Percentiles rank a stretch among this genome's conserved stretches.
Conservation (phyloP, 2,797 vertebrate genomes). For the Eleutherodactylus coqui region DNA sequence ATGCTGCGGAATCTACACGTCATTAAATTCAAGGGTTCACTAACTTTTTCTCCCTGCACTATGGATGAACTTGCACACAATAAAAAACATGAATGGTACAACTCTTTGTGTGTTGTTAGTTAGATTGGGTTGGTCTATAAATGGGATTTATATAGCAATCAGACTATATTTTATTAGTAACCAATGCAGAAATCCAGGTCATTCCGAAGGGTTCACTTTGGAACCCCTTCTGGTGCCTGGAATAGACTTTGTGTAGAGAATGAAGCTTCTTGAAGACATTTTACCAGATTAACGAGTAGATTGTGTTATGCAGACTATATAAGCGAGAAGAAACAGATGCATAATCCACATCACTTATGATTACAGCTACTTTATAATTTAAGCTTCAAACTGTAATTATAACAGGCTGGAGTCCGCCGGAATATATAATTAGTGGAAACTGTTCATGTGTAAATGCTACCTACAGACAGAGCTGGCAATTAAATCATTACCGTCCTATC, state of each 20-base stretch:
- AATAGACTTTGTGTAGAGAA: not conserved
- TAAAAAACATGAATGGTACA: too few relatives aligned
- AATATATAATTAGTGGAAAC: constrained; percentile 73
- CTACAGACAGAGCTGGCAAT: constrained; percentile 71
- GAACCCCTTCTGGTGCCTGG: too few relatives aligned
- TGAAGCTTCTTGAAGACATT: not conserved
- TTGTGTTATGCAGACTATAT: constrained; percentile 12
- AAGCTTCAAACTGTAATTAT: constrained; percentile 73
- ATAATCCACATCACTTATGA: constrained; percentile 67
- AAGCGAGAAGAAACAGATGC: constrained; percentile 53
- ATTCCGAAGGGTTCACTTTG: too few relatives aligned
- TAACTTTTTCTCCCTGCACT: too few relatives aligned
- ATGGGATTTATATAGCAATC: too few relatives aligned
- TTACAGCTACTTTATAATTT: constrained; percentile 74
- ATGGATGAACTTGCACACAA: too few relatives aligned
- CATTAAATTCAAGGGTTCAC: too few relatives aligned
- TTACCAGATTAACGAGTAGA: not conserved
- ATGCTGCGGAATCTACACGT: too few relatives aligned
- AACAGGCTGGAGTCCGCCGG: constrained; percentile 68
- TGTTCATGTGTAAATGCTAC: constrained; percentile 71
- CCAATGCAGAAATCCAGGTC: too few relatives aligned
- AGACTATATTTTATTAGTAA: too few relatives aligned
- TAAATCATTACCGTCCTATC: constrained; percentile 76
- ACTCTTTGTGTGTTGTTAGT: too few relatives aligned
- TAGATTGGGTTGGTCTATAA: too few relatives aligned